Base-by-base conservation (phyloP, 2,888 invertebrate species). In the Tridacna crocea region DNA sequence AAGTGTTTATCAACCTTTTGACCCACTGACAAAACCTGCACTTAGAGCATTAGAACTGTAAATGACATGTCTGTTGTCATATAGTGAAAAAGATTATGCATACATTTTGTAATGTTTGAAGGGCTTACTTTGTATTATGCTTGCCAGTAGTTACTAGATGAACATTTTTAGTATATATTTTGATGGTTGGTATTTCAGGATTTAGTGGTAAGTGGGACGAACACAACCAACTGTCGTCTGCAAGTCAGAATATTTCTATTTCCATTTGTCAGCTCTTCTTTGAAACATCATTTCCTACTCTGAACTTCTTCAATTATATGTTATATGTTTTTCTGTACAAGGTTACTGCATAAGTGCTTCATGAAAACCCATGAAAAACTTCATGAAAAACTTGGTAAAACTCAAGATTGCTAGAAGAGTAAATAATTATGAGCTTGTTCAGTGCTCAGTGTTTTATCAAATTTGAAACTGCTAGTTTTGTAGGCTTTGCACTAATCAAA, bases 141-240 rank as follows among this genome's bases (percentile, higher is more conserved):
- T 55, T 27, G 66, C 66, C 13, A 36, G 66, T 19, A 36, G 66
- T 66, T 36, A 63, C 36, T 66, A 66, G 19, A 27, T 36, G 66
- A 66, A 19, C 12, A 27, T 24, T 63, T 63, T 63, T n/a, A 63
- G 66, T 66, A 36, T 66, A 66, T 66, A 66, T 66, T 26, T 66
- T 66, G 36, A 36, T 55, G 24, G 27, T 26, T 26, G 75, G 55
- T 72, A 70, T 70, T 70, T 51, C 70, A 70, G 55, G 47, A 48
- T 80, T 80, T 68, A 80, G 72, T 60, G 79, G 79, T 80, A 80
- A 80, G 79, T 80, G 70, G 70, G 70, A 11, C 22, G 46, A 51
- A 70, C 70, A 70, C 70, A 46, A 66, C 26, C 27, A 36, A 36
- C n/a, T 66, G 27, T 66, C 36, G 47, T 66, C 66, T 66, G 66